A percentile compares a stretch with the other conserved stretches of the same genome.
These are phyloP conservation scores for Leuctra nigra DNA, from an alignment of 2,888 invertebrate genomes.

Conservation along the genomic window DNA sequence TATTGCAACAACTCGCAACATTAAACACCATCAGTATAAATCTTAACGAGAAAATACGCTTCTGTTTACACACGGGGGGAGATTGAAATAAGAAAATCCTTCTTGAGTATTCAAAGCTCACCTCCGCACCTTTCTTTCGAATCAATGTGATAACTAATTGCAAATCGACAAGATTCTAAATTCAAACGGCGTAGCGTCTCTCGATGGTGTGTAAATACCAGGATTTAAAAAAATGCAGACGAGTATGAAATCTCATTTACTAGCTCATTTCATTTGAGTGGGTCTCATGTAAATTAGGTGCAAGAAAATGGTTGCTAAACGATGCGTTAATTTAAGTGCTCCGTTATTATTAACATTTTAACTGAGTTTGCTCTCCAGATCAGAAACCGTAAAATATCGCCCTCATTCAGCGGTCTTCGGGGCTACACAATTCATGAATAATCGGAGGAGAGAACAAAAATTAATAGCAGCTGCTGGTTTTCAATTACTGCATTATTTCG, in stretches of 20 bases:
- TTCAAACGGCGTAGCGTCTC: too few relatives aligned
- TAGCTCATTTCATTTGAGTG: conserved; percentile 10
- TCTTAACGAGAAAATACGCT: neutral
- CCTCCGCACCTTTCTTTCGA: neutral
- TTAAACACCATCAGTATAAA: conserved; percentile 13
- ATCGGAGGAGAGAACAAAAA: too few relatives aligned
- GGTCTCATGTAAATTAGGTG: conserved; percentile 5
- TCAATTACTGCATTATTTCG: too few relatives aligned
- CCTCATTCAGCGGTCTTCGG: neutral
- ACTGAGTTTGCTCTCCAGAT: neutral
- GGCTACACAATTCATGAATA: too few relatives aligned
- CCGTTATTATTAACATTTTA: conserved; percentile 17
- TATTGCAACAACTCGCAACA: conserved; percentile 11
- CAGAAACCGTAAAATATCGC: conserved; percentile 3
- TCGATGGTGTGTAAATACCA: conserved; percentile 3
- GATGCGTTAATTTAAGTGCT: conserved; percentile 7
- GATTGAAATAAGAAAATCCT: too few relatives aligned
- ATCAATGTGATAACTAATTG: too few relatives aligned
- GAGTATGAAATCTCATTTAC: conserved; percentile 4
- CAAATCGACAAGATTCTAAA: too few relatives aligned
- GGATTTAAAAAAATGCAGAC: neutral
- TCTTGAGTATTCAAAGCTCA: neutral
- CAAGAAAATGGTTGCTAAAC: conserved; percentile 12
- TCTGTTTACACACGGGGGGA: too few relatives aligned
- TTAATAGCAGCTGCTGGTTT: too few relatives aligned